Evolutionary conservation across 2,888 invertebrate genomes (phyloP).

Genomic region (Cloeon dipterum): DNA sequence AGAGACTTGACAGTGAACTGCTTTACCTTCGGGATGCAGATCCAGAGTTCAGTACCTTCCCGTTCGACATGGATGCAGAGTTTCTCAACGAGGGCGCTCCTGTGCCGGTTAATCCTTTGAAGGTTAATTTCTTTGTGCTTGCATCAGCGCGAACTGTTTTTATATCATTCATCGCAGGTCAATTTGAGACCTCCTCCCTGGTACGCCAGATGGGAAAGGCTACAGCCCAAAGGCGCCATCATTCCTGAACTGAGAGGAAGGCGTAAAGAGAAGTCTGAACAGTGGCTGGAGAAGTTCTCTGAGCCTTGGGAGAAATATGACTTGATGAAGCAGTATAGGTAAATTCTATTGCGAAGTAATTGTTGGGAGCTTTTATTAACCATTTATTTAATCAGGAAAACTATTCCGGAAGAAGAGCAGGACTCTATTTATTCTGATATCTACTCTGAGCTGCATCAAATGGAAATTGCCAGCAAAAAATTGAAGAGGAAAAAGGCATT

Average conservation of each 20-base stretch:
- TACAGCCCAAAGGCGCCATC: conserved; percentile 48
- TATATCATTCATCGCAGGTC: too few relatives aligned
- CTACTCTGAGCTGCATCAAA: conserved; percentile 42
- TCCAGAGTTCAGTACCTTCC: conserved; percentile 79
- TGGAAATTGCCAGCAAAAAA: conserved; percentile 39
- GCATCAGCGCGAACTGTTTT: neutral
- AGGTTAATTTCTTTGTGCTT: conserved; percentile 20
- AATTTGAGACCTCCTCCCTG: conserved; percentile 47
- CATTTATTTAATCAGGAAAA: conserved; percentile 28
- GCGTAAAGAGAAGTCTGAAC: conserved; percentile 14
- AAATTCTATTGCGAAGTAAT: conserved; percentile 8
- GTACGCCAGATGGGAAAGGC: conserved; percentile 72
- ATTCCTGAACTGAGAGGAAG: conserved; percentile 25
- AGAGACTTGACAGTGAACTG: conserved; percentile 71
- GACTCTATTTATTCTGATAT: conserved; percentile 67
- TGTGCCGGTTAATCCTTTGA: conserved; percentile 53
- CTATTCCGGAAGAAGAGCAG: conserved; percentile 76
- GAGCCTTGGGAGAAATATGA: conserved; percentile 79
- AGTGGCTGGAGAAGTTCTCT: conserved; percentile 28
- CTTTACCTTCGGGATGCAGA: conserved; percentile 75
- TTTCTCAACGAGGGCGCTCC: conserved; percentile 47
- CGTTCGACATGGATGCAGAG: conserved; percentile 76
- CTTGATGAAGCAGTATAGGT: conserved; percentile 81
- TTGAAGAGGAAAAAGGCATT: conserved; percentile 35
- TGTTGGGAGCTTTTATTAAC: neutral